Conservation (phyloP, 1,140 invertebrate species). For the Hypsibius dujardini region DNA sequence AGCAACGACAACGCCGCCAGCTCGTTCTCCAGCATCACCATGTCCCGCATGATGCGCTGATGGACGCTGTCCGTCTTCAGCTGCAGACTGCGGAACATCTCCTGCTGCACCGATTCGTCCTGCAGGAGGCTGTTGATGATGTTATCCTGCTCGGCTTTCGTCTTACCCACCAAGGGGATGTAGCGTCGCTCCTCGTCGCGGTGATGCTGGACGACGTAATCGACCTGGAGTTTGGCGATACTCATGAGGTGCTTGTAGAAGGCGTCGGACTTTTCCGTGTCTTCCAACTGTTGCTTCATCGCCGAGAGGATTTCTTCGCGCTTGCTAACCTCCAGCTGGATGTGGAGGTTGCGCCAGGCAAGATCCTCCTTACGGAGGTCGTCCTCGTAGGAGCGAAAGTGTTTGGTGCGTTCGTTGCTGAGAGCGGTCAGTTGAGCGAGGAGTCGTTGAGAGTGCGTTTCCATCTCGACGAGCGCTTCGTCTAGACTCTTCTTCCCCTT, state of each 20-base stretch:
- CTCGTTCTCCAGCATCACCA: conserved; percentile 48
- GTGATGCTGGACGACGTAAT: neutral
- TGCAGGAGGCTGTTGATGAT: neutral
- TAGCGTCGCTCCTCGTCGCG: neutral
- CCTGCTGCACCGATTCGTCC: neutral
- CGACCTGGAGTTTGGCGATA: neutral
- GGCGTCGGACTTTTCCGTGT: neutral
- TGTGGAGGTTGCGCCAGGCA: neutral
- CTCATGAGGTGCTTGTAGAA: neutral
- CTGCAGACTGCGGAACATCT: neutral
- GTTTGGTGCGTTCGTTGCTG: neutral
- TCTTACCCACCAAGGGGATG: neutral
- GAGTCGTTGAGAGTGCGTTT: neutral
- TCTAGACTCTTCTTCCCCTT: neutral
- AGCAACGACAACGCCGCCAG: conserved; percentile 51
- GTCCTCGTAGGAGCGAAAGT: neutral
- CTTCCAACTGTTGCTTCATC: neutral
- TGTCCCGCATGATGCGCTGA: neutral
- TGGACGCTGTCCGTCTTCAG: neutral
- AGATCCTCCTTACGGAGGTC: neutral
- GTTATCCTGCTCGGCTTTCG: neutral
- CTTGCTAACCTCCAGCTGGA: neutral
- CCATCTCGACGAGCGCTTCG: neutral
- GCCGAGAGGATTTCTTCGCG: neutral
- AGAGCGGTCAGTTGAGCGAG: neutral